Evolutionary conservation across 2,113 vertebrate genomes (phyloP).

Genomic region (Chroicocephalus ridibundus): DNA sequence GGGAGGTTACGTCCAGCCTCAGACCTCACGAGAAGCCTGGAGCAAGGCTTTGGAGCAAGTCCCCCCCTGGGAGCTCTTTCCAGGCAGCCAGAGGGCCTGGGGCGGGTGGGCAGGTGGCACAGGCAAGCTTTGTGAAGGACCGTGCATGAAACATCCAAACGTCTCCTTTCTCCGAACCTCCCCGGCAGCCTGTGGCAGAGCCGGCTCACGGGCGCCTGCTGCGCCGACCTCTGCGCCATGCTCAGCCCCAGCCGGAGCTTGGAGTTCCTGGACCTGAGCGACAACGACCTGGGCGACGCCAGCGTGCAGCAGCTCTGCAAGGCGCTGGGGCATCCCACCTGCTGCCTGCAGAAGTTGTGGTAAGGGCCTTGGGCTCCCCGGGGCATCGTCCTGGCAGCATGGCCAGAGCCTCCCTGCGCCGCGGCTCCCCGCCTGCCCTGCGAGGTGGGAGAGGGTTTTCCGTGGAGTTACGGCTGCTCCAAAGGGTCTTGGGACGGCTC

Average conservation of each 20-base stretch:
- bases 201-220: not conserved
- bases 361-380: not conserved
- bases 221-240: not conserved
- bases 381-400: not conserved
- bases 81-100: not conserved
- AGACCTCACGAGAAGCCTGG: not conserved
- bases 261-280: not conserved
- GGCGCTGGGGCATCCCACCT: not conserved
- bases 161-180: not conserved
- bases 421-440: not conserved
- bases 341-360: not conserved
- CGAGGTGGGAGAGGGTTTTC: not conserved
- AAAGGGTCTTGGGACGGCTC: not conserved
- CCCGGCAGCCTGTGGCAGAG: not conserved
- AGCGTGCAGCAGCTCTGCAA: not conserved
- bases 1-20: not conserved
- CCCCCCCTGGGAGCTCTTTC: too few relatives aligned
- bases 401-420: rapidly evolving
- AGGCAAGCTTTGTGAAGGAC: not conserved
- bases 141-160: rapidly evolving
- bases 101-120: not conserved
- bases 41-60: not conserved
- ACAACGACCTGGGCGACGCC: not conserved
- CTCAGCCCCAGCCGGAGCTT: not conserved
- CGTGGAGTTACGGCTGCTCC: too few relatives aligned